Conservation (phyloP, 2,888 invertebrate genomes). For the Ennomos fuscantarius region DNA sequence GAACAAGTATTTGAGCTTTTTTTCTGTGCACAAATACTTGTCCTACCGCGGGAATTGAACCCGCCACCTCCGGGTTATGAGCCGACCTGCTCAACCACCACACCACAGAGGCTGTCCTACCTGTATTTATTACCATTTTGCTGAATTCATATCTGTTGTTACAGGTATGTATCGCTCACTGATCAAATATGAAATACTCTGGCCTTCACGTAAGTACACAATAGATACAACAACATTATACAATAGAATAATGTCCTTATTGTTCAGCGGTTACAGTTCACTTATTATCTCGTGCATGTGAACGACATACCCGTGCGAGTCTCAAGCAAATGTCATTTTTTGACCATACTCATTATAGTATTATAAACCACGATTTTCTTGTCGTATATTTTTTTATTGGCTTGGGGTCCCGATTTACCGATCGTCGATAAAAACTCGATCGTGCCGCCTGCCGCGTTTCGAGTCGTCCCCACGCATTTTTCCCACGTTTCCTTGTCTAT, state of each 20-base stretch:
- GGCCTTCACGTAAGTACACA: slow-evolving; percentile 23
- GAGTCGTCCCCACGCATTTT: slow-evolving; percentile 58
- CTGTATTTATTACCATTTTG: slow-evolving; percentile 18
- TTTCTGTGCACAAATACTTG: too few relatives aligned
- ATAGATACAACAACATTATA: background rate
- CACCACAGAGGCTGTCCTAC: too few relatives aligned
- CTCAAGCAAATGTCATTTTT: slow-evolving; percentile 20
- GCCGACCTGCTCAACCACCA: too few relatives aligned
- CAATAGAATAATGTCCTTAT: slow-evolving; percentile 23
- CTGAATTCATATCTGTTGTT: slow-evolving; percentile 55
- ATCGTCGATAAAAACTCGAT: slow-evolving; percentile 64
- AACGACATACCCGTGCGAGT: slow-evolving; percentile 38
- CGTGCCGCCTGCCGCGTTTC: slow-evolving; percentile 52
- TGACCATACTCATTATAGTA: slow-evolving; percentile 15
- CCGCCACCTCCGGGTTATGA: too few relatives aligned
- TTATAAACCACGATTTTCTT: slow-evolving; percentile 19
- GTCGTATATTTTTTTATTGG: slow-evolving; percentile 23
- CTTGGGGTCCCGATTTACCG: slow-evolving; percentile 50
- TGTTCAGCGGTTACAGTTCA: slow-evolving; percentile 20
- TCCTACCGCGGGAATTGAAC: too few relatives aligned
- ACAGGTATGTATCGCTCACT: slow-evolving; percentile 54
- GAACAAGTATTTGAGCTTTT: too few relatives aligned
- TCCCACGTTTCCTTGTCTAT: slow-evolving; percentile 65
- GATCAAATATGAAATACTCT: slow-evolving; percentile 24
- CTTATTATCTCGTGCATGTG: slow-evolving; percentile 13